phyloP scores from a whole-genome alignment of 2,888 invertebrate species.

The Bugulina stolonifera region DNA sequence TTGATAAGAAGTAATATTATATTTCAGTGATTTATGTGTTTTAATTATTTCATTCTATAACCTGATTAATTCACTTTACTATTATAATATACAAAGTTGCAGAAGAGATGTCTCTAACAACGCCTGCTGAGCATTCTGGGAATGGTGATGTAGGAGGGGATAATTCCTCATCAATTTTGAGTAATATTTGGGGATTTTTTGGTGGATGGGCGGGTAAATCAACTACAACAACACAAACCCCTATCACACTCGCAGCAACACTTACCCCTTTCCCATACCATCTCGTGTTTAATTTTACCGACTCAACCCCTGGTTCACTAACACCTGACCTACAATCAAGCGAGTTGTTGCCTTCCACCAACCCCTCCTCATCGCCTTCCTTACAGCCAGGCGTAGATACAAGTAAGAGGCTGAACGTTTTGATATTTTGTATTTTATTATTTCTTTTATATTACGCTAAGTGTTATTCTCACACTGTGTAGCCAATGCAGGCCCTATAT shows the following conservation, averaged over 20 bases:
- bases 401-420: background rate
- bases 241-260: background rate
- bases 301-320: background rate
- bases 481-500: too few relatives aligned
- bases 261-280: background rate
- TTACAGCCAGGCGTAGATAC: background rate
- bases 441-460: too few relatives aligned
- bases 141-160: constrained; percentile 2
- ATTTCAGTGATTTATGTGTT: too few relatives aligned
- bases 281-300: background rate
- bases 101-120: background rate
- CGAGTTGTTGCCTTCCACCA: background rate
- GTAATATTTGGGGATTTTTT: background rate
- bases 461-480: too few relatives aligned
- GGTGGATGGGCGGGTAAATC: background rate
- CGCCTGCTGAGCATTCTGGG: background rate
- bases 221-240: background rate
- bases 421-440: background rate
- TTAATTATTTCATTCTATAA: too few relatives aligned
- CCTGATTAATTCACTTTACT: too few relatives aligned
- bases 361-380: background rate
- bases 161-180: constrained; percentile 13
- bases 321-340: background rate
- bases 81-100: too few relatives aligned
- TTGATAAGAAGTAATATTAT: too few relatives aligned